A percentile compares a stretch with the other conserved stretches of the same genome.
Conservation (phyloP, 1,140 invertebrate species). For the Drosophila willistoni region DNA sequence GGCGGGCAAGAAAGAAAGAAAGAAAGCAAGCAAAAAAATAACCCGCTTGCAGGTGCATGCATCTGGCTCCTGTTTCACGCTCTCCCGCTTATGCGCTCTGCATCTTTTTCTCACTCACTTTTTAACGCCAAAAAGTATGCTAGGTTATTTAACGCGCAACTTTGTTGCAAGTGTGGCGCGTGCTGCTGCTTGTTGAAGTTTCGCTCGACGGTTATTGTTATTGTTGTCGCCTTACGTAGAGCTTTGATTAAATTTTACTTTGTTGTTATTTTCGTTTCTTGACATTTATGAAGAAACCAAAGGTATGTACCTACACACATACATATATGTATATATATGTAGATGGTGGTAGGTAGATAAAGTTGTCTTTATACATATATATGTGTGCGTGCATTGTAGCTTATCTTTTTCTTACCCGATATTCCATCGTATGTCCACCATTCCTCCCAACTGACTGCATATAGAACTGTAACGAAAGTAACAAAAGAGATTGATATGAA, state of each 20-base stretch:
- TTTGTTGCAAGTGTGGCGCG: constrained; percentile 59
- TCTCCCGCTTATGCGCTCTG: neutral
- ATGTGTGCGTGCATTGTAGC: neutral
- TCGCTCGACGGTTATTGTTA: constrained; percentile 48
- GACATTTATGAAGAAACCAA: constrained; percentile 48
- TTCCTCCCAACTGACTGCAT: constrained; percentile 94
- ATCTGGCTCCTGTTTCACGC: constrained; percentile 5
- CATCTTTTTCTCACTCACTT: constrained; percentile 5
- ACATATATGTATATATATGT: no score
- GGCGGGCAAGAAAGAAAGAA: constrained; percentile 24
- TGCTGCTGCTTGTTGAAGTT: constrained; percentile 55
- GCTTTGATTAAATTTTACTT: constrained; percentile 72
- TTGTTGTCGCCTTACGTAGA: constrained; percentile 30
- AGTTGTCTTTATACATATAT: neutral
- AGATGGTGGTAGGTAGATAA: no score
- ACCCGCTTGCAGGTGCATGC: constrained; percentile 11
- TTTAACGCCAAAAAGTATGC: constrained; percentile 45
- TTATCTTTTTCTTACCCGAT: constrained; percentile 88
- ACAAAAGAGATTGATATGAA: no score
- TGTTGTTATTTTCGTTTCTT: constrained; percentile 41
- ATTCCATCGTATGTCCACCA: constrained; percentile 98
- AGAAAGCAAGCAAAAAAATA: constrained; percentile 1
- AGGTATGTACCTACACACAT: no score
- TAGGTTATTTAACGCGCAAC: constrained; percentile 39
- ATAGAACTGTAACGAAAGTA: constrained; percentile 74